Evolutionary conservation across 2,797 vertebrate species (phyloP), one percentile per base, ranked within the genome.

Genomic region (Rachycentron canadum): DNA sequence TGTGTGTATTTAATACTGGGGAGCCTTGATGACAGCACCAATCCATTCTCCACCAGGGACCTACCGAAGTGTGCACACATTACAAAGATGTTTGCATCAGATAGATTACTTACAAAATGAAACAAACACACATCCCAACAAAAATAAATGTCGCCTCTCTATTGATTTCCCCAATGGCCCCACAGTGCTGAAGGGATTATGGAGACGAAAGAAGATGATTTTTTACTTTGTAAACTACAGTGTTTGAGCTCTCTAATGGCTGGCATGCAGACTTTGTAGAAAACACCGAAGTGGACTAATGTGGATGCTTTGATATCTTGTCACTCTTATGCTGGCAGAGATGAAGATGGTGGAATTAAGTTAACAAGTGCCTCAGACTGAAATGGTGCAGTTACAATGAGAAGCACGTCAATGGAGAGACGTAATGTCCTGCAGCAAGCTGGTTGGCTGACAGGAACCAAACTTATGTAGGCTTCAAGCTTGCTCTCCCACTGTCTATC

Each of bases 11-110:
- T 77, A 74, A 88, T 81, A 79, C 56, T 66, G 23, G 56, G 50
- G 34, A 60, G 40, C 78, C 73, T 62, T 58, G 70, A 85, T 52
- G 32, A 84, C 56, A 53, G 62, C 55, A 47, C 61, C 34, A 81
- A 89, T 88, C 64, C 62, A 81, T 89, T 89, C 88, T 82, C 72
- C 81, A 69, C 60, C 59, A 47, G 73, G n/a, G 17, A 80, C 56
- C 68, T n/a, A 57, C 53, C 50, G 58, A 72, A 78, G 59, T 60
- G 65, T 40, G 58, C 45, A 59, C 65, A 62, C 76, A 77, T 80
- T 76, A 69, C 21, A 86, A 66, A 76, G 26, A 88, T 50, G 60
- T 76, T 79, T 77, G 61, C 74, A 76, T 81, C 59, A 76, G 30
- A 84, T 50, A 50, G 36, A 76, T 86, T 55, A 73, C 53, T 65